Conservation (phyloP, 1,140 invertebrate genomes). For the Apis laboriosa region DNA sequence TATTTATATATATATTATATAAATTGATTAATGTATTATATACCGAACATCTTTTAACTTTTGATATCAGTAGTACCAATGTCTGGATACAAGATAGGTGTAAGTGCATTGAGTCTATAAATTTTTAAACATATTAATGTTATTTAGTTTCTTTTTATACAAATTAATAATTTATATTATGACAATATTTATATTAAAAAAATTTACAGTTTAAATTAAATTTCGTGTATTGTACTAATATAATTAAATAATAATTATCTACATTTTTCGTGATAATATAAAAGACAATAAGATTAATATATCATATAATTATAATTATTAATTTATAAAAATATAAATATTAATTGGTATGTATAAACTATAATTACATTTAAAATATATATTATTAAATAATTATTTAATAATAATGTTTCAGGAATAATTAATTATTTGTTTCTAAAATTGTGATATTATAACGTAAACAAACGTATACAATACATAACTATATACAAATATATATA, state of each 20-base stretch:
- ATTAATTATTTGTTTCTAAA: neutral
- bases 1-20: neutral
- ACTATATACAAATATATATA: neutral
- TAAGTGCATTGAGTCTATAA: neutral
- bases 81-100: neutral
- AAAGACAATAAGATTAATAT: neutral
- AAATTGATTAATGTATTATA: constrained; percentile 2
- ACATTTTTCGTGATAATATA: neutral
- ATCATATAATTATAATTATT: neutral
- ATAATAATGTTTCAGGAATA: constrained; percentile 14
- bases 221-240: neutral
- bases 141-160: neutral
- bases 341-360: neutral
- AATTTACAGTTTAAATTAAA: neutral
- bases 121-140: neutral
- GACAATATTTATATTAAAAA: neutral
- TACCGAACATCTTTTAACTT: neutral
- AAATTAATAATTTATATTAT: neutral
- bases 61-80: constrained; percentile 1
- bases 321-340: neutral
- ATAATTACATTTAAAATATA: neutral
- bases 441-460: constrained; percentile 6
- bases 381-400: neutral
- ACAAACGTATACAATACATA: constrained; percentile 13
- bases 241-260: neutral